Evolutionary conservation across 2,888 invertebrate species (phyloP).

Genomic region (Girardia tigrina): DNA sequence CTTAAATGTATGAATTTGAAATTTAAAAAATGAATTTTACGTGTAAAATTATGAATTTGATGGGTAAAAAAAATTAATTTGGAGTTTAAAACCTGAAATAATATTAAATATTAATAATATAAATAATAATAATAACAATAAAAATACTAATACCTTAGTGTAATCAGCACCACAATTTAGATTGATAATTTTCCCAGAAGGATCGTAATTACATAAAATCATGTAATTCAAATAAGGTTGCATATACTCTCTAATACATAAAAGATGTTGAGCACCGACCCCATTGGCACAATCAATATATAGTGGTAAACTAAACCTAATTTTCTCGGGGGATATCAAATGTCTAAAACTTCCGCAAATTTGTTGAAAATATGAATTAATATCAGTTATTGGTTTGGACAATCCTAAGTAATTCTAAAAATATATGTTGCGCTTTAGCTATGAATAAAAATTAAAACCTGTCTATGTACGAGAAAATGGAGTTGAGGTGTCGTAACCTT

Average conservation of each 20-base stretch:
- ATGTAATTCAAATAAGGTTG: neutral
- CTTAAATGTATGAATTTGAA: no score
- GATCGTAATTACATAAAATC: neutral
- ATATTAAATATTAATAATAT: no score
- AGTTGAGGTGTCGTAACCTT: constrained; percentile 86
- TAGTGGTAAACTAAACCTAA: neutral
- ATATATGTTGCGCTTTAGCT: neutral
- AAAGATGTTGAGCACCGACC: constrained; percentile 61
- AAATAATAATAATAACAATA: no score
- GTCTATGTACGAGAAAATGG: constrained; percentile 66
- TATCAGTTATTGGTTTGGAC: neutral
- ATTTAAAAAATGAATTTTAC: no score
- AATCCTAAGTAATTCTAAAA: neutral
- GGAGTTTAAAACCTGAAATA: no score
- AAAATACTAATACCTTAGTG: constrained; percentile 61
- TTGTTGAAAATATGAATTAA: neutral
- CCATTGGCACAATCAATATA: constrained; percentile 82
- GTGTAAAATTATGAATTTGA: no score
- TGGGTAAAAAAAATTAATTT: no score
- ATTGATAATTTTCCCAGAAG: constrained; percentile 48
- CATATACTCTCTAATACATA: neutral
- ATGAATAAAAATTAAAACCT: neutral
- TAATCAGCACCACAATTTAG: constrained; percentile 91
- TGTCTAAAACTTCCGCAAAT: neutral
- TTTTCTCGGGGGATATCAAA: neutral